phyloP scores from a whole-genome alignment of 2,797 vertebrate species.

The Malurus splendens region DNA sequence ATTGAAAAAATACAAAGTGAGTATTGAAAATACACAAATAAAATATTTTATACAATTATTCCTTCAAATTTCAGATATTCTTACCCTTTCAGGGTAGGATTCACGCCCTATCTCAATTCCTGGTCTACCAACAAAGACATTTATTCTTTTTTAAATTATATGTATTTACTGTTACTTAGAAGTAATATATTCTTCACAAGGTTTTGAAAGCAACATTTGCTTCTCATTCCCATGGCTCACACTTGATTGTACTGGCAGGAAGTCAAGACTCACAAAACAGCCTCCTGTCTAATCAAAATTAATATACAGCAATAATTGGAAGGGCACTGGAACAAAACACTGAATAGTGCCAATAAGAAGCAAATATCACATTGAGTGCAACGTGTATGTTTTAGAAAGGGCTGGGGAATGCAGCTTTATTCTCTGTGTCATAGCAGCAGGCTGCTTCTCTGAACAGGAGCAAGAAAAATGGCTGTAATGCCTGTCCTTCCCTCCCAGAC shows the following conservation, averaged over 20 bases:
- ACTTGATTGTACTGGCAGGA: slow-evolving; percentile 68
- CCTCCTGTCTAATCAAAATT: slow-evolving; percentile 73
- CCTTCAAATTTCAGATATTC: not conserved
- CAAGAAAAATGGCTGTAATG: not conserved
- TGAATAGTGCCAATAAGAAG: slow-evolving; percentile 44
- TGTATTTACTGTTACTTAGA: slow-evolving; percentile 35
- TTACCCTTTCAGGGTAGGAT: not conserved
- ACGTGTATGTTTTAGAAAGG: not conserved
- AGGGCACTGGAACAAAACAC: slow-evolving; percentile 49
- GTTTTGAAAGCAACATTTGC: slow-evolving; percentile 67
- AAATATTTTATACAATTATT: not conserved
- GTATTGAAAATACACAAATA: not conserved
- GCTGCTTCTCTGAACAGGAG: not conserved
- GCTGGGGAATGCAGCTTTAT: not conserved
- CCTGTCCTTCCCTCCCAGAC: not conserved
- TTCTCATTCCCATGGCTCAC: slow-evolving; percentile 61
- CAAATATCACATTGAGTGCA: slow-evolving; percentile 39
- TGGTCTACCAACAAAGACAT: not conserved
- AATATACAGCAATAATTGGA: slow-evolving; percentile 71
- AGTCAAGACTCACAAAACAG: slow-evolving; percentile 67
- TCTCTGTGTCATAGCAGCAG: not conserved
- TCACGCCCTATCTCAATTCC: not conserved
- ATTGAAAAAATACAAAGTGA: not conserved
- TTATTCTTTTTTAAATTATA: not conserved
- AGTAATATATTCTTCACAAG: slow-evolving; percentile 39